Base-by-base conservation (phyloP, 2,888 invertebrate species). In the Isotomurus palustris region DNA sequence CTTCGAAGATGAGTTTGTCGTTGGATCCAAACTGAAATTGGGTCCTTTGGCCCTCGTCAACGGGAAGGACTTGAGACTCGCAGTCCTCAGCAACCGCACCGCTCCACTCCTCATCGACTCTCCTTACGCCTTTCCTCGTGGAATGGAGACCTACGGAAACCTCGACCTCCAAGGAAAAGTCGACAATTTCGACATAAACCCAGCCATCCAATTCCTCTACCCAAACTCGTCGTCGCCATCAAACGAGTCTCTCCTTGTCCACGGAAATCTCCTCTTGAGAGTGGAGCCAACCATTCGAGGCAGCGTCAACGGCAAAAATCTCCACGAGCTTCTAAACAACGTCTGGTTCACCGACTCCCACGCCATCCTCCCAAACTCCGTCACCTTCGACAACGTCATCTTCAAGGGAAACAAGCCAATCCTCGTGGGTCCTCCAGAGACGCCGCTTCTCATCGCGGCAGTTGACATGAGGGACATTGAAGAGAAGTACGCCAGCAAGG, bases 271-370 rank as follows among this genome's bases (percentile, higher is more conserved):
- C 12, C 14, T 22, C 0, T 19, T 62, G n/a, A n/a, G 47, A 12
- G 8, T 45, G 2, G 69, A 69, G 28, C 69, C 69, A 12, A 22
- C 19, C 10, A n/a, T 56, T 48, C 5, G 17, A 25, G n/a, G n/a
- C n/a, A 38, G 35, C 8, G n/a, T 67, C 1, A 67, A 69, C 40
- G 60, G 32, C 1, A 21, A 47, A 1, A 24, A 44, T 5, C 67
- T 63, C 67, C 25, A 40, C 4, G 41, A 53, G 0, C 4, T 64
- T 8, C 2, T 59, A 3, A n/a, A 36, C 2, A 24, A 27, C 2
- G 35, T 47, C 24, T 69, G 69, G 67, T 60, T 61, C 35, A 40
- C n/a, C 2, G 54, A 59, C 22, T 25, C 54, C 38, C 41, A 56
- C n/a, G 53, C 52, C 2, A 47, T 29, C 2, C 35, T 67, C n/a